A percentile compares a stretch with the other conserved stretches of the same genome.
Conservation (phyloP, 2,888 invertebrate species). For the Chymomyza fuscimana region DNA sequence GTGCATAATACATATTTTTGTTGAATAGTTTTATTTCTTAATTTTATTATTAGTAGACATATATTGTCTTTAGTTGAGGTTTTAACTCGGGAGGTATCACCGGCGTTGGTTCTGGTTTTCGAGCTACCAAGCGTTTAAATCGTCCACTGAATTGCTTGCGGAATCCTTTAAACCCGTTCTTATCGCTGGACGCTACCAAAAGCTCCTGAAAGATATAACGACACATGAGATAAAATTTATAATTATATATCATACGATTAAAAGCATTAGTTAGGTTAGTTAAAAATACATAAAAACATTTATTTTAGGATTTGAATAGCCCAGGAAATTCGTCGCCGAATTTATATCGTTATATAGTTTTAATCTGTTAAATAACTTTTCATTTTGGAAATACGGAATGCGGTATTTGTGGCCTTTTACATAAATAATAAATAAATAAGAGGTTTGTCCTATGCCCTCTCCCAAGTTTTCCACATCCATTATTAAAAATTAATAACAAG, state of each 20-base stretch:
- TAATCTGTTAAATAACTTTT: no score
- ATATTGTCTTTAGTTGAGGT: slow-evolving; percentile 92
- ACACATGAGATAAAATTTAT: slow-evolving; percentile 2
- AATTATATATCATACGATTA: no score
- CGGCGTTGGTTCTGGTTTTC: slow-evolving; percentile 90
- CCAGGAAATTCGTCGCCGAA: no score
- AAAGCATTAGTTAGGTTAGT: no score
- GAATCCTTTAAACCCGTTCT: slow-evolving; percentile 89
- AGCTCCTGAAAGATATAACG: slow-evolving; percentile 83
- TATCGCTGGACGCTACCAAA: slow-evolving; percentile 86
- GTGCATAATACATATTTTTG: slow-evolving; percentile 3
- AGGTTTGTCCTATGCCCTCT: no score
- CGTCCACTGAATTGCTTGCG: slow-evolving; percentile 92
- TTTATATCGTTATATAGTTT: no score
- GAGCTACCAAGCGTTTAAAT: slow-evolving; percentile 91
- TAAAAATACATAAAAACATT: no score
- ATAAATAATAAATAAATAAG: not conserved
- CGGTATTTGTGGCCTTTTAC: no score
- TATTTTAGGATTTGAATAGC: no score
- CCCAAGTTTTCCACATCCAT: no score
- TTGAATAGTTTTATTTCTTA: not conserved
- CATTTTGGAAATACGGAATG: no score
- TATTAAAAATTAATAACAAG: no score
- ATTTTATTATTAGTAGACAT: slow-evolving; percentile 84
- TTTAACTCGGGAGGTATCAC: slow-evolving; percentile 92